Conservation (phyloP, 2,797 vertebrate species). For the Neosilurus mollespiculum region DNA sequence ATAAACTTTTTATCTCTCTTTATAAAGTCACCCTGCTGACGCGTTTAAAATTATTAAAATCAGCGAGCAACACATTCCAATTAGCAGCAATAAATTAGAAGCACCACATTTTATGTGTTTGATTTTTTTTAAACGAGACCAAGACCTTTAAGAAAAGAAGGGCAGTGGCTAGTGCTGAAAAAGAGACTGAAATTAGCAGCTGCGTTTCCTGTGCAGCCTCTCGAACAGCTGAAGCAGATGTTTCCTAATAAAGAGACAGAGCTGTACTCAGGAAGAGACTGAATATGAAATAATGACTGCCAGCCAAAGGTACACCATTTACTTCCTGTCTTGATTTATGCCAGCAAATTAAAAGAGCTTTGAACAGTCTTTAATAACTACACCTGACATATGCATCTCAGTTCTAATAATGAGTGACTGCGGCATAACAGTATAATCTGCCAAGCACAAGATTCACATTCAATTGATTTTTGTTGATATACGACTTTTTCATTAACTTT, state of each 20-base stretch:
- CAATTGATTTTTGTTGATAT: conserved; percentile 44
- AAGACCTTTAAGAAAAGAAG: conserved; percentile 14
- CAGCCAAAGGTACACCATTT: conserved; percentile 17
- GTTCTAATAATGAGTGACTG: conserved; percentile 40
- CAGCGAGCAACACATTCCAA: background rate
- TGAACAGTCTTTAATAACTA: conserved; percentile 44
- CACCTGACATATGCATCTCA: conserved; percentile 45
- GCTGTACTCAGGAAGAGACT: conserved; percentile 23
- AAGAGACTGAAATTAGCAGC: conserved; percentile 30
- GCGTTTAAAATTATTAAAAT: background rate
- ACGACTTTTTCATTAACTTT: conserved; percentile 45
- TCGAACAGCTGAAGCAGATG: conserved; percentile 42
- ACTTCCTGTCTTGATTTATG: conserved; percentile 33
- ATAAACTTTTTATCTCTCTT: conserved; percentile 9
- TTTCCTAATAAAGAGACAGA: conserved; percentile 32
- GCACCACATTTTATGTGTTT: background rate
- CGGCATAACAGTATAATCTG: conserved; percentile 43
- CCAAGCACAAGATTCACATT: conserved; percentile 28
- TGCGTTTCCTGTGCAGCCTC: conserved; percentile 28
- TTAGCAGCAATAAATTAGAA: background rate
- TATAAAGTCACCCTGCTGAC: conserved; percentile 10
- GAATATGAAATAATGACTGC: conserved; percentile 33
- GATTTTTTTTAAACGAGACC: conserved; percentile 1
- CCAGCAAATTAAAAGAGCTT: conserved; percentile 29
- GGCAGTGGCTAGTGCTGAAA: conserved; percentile 1